These are phyloP conservation scores for Malthinus flaveolus DNA, from an alignment of 2,888 invertebrate species.

Conservation along the genomic window DNA sequence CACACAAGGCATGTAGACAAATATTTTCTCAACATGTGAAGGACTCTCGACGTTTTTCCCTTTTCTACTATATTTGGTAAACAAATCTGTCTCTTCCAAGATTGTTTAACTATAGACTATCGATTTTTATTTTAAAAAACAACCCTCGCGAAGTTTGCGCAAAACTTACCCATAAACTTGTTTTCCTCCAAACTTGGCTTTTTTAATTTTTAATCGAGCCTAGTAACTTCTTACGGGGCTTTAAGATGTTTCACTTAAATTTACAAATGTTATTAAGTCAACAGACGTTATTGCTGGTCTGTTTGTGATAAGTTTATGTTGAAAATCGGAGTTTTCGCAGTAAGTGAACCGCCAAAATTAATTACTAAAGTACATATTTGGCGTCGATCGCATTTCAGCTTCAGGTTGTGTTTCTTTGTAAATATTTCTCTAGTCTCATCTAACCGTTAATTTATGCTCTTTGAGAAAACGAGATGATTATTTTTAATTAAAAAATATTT, in stretches of 20 bases:
- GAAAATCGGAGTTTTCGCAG: constrained; percentile 4
- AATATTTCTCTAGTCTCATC: neutral
- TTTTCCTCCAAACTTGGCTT: neutral
- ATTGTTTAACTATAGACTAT: constrained; percentile 13
- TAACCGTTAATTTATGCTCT: neutral
- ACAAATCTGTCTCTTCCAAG: constrained; percentile 17
- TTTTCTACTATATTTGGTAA: constrained; percentile 20
- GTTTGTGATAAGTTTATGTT: constrained; percentile 4
- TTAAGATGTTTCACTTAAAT: neutral
- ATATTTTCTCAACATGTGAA: constrained; percentile 21
- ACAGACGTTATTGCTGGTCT: neutral
- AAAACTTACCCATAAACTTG: neutral
- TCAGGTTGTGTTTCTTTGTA: constrained; percentile 7
- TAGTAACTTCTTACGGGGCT: neutral
- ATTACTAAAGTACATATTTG: constrained; percentile 7
- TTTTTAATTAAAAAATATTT: no score
- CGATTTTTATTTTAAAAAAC: constrained; percentile 1
- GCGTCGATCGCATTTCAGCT: constrained; percentile 3
- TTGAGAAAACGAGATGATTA: neutral
- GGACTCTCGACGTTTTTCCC: constrained; percentile 21
- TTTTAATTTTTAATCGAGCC: neutral
- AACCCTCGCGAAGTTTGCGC: no score
- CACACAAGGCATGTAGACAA: constrained; percentile 18
- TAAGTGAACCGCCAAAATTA: constrained; percentile 6
- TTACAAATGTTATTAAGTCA: neutral